Evolutionary conservation across 2,888 invertebrate genomes (phyloP).

Genomic region (Liopterus haemorrhoidalis): DNA sequence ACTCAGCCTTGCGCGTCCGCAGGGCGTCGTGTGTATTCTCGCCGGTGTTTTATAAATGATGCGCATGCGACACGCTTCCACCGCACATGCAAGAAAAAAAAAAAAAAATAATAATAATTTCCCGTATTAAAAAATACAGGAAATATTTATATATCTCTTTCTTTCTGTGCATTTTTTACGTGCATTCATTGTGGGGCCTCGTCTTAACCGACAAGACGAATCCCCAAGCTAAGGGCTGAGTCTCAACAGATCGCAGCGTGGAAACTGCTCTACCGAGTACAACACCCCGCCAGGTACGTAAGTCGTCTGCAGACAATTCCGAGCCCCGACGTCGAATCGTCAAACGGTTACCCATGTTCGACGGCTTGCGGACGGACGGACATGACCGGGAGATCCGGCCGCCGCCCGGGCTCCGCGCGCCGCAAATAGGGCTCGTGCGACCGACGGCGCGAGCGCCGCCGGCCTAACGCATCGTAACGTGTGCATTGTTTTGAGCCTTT

Average conservation of each 20-base stretch:
- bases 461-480: conserved; percentile 43
- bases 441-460: conserved; percentile 39
- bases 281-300: conserved; percentile 56
- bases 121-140: too few species aligned
- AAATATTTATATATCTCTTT: too few species aligned
- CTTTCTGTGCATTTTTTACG: too few species aligned
- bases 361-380: conserved; percentile 35
- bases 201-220: conserved; percentile 35
- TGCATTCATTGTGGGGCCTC: too few species aligned
- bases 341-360: conserved; percentile 38
- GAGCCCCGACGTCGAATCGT: conserved; percentile 51
- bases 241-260: conserved; percentile 59
- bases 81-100: too few species aligned
- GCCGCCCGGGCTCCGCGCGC: conserved; percentile 41
- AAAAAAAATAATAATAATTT: too few species aligned
- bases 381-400: conserved; percentile 30
- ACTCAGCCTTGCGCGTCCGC: too few species aligned
- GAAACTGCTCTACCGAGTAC: conserved; percentile 56
- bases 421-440: conserved; percentile 43
- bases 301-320: conserved; percentile 59
- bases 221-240: conserved; percentile 49
- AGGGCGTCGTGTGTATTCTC: too few species aligned
- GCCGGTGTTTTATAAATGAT: too few species aligned
- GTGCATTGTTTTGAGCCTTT: conserved; percentile 42
- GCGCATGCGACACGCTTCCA: too few species aligned